Base-by-base conservation (phyloP, 2,888 invertebrate species). In the Smittia aterrima region DNA sequence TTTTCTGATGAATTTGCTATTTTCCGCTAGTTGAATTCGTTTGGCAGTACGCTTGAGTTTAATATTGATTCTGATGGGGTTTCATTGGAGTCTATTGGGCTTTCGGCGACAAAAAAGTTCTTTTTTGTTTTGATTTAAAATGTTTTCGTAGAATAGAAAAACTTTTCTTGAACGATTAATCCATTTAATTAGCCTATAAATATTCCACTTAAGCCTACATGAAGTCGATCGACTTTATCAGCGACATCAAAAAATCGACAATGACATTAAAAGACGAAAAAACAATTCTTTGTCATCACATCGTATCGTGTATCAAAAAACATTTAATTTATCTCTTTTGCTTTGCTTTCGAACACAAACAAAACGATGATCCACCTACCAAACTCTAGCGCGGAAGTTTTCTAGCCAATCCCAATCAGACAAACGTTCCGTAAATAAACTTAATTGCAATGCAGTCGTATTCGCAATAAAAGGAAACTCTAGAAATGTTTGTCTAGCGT, bases 161-260 rank as follows among this genome's bases (percentile, higher is more conserved):
- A 47, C 16, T 47, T 47, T 11, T 47, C 47, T 40, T 66, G 66
- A 66, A 66, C 66, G 25, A 9, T 66, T 32, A 66, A 67, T 22
- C 22, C 25, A 68, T 41, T 47, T 68, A 66, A 66, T 66, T 68
- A 47, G 47, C 47, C 68, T 68, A 68, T 22, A 68, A 68, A 68
- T 68, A 68, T 68, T 32, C 41, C 16, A n/a, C 18, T 3, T 68
- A 24, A 67, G n/a, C 24, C 13, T 68, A 64, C 27, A 27, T 27
- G 25, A 27, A 64, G 27, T 64, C 27, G 24, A 24, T 3, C 32
- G 32, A 9, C 25, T 24, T 47, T 47, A 25, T 41, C 47, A 47
- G 68, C 41, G 41, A 68, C 68, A 68, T 68, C 40, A 66, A 68
- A 22, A 68, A 68, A 68, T 16, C 47, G 32, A 32, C 32, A 32